These are phyloP conservation scores for Noctilio leporinus DNA, from an alignment of 2,113 vertebrate genomes.

Conservation along the genomic window DNA sequence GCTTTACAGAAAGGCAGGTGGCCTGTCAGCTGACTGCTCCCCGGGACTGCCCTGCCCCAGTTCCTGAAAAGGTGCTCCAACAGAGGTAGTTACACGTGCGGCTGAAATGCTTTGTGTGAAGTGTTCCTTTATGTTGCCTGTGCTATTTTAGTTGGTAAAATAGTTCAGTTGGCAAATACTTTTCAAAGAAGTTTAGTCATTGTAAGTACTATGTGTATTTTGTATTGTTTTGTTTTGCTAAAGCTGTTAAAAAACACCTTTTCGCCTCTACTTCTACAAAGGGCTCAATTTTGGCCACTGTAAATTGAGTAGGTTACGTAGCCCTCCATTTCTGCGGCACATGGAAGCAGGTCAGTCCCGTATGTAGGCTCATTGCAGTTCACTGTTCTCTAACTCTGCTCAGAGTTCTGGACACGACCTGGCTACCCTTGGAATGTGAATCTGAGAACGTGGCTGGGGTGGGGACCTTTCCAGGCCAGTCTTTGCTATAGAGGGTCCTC, in stretches of 20 bases:
- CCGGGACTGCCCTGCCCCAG: not conserved
- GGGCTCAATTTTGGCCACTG: not conserved
- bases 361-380: rapidly evolving
- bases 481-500: not conserved
- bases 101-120: not conserved
- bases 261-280: not conserved
- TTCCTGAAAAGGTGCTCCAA: not conserved
- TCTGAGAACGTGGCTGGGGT: not conserved
- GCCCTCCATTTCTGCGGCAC: not conserved
- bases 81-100: not conserved
- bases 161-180: not conserved
- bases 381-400: not conserved
- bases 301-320: not conserved
- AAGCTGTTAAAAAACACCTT: not conserved
- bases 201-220: not conserved
- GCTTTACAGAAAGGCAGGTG: rapidly evolving
- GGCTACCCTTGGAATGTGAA: not conserved
- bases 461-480: not conserved
- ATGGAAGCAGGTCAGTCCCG: not conserved
- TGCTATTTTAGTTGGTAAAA: not conserved
- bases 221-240: not conserved
- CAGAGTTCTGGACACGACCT: not conserved
- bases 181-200: not conserved
- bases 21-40: rapidly evolving
- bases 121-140: not conserved